phyloP scores from a whole-genome alignment of 1,140 invertebrate genomes.

The Aphaenogaster ashmeadi region DNA sequence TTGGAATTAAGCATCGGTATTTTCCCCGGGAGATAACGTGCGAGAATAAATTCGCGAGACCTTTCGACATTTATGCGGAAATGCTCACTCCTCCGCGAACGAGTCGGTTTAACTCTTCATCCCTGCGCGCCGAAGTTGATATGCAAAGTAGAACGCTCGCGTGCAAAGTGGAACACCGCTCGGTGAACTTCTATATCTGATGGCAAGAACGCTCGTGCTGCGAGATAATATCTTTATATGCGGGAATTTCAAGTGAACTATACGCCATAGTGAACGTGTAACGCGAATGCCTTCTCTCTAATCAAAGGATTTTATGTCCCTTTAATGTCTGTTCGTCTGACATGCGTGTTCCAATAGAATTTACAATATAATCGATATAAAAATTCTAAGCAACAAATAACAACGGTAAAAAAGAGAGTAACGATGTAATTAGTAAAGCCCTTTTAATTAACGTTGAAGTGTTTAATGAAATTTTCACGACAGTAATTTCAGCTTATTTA shows the following conservation, averaged over 20 bases:
- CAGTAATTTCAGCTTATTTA: not conserved
- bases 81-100: constrained; percentile 45
- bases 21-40: constrained; percentile 35
- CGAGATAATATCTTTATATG: constrained; percentile 65
- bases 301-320: constrained; percentile 39
- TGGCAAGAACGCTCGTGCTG: constrained; percentile 61
- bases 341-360: not conserved
- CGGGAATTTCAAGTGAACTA: constrained; percentile 61
- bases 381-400: not conserved
- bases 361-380: not conserved
- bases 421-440: not conserved
- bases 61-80: constrained; percentile 69
- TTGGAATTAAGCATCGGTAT: constrained; percentile 56
- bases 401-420: not conserved
- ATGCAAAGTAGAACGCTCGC: constrained; percentile 65
- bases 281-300: constrained; percentile 1
- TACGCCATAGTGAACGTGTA: constrained; percentile 21
- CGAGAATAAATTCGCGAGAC: constrained; percentile 64
- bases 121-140: constrained; percentile 55
- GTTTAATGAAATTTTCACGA: not conserved
- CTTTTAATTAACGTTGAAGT: not conserved
- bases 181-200: constrained; percentile 64
- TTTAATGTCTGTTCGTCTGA: constrained; percentile 11
- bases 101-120: constrained; percentile 60
- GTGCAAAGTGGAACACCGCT: constrained; percentile 65